A percentile compares a stretch with the other conserved stretches of the same genome.
phyloP scores from a whole-genome alignment of 2,113 vertebrate species.

The Upupa epops region DNA sequence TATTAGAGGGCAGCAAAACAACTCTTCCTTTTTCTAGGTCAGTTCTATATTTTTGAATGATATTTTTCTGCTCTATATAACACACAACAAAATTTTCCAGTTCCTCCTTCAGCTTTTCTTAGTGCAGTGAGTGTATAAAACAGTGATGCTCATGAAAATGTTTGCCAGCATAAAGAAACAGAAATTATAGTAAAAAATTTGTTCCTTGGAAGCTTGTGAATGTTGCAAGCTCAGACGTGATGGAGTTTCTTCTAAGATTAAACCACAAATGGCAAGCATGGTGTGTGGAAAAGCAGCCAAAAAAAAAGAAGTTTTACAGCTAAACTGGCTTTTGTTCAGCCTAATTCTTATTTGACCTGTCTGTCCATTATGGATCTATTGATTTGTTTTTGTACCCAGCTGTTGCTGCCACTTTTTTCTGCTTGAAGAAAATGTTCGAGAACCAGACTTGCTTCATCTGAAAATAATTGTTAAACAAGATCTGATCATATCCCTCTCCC shows the following conservation, averaged over 20 bases:
- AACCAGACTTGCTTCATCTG: neutral
- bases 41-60: neutral
- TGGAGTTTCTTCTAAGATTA: neutral
- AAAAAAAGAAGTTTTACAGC: neutral
- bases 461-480: conserved; percentile 17
- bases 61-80: neutral
- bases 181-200: neutral
- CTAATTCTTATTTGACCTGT: conserved; percentile 24
- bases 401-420: conserved; percentile 9
- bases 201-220: neutral
- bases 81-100: conserved; percentile 3
- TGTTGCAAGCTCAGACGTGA: neutral
- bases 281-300: neutral
- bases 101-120: neutral
- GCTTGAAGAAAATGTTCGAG: neutral
- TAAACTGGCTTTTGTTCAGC: neutral
- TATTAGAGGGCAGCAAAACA: conserved; percentile 68
- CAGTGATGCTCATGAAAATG: neutral
- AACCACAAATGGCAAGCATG: neutral
- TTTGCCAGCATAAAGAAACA: neutral
- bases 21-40: conserved; percentile 54
- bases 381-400: conserved; percentile 13
- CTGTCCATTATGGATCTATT: neutral
- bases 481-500: neutral
- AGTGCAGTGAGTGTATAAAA: neutral